Conservation (phyloP, 2,113 vertebrate species). For the Neogale vison region DNA sequence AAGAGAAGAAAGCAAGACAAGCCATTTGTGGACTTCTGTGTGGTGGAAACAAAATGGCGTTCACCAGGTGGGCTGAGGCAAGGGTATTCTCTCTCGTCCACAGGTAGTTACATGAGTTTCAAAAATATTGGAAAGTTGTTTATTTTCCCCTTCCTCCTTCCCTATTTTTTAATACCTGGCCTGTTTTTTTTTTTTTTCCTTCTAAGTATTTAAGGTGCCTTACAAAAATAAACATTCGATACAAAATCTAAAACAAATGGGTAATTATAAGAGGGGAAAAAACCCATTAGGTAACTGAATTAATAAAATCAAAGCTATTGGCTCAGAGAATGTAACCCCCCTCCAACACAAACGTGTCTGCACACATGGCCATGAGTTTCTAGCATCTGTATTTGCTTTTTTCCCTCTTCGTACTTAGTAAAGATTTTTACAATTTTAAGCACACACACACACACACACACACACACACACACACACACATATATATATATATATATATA, state of each 20-base stretch:
- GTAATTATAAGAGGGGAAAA: not conserved
- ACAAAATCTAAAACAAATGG: not conserved
- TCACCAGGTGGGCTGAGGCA: not conserved
- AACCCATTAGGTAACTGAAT: not conserved
- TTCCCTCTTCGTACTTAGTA: not conserved
- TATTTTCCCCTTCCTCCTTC: not conserved
- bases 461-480: no score
- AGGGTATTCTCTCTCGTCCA: not conserved
- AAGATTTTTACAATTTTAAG: not conserved
- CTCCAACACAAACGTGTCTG: fast-evolving
- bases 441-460: no score
- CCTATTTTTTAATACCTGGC: not conserved
- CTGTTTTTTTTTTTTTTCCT: not conserved
- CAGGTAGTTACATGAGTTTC: not conserved
- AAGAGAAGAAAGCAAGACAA: not conserved
- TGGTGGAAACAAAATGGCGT: not conserved
- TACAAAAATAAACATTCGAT: not conserved
- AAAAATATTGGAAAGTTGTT: not conserved
- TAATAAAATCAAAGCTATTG: not conserved
- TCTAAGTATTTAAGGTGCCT: not conserved
- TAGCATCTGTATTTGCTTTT: not conserved
- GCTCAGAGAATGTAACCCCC: not conserved
- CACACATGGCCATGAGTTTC: fast-evolving
- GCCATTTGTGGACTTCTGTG: not conserved
- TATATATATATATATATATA: not conserved